These are phyloP conservation scores for Drosophila elegans DNA, from an alignment of 1,140 invertebrate genomes.

Conservation along the genomic window DNA sequence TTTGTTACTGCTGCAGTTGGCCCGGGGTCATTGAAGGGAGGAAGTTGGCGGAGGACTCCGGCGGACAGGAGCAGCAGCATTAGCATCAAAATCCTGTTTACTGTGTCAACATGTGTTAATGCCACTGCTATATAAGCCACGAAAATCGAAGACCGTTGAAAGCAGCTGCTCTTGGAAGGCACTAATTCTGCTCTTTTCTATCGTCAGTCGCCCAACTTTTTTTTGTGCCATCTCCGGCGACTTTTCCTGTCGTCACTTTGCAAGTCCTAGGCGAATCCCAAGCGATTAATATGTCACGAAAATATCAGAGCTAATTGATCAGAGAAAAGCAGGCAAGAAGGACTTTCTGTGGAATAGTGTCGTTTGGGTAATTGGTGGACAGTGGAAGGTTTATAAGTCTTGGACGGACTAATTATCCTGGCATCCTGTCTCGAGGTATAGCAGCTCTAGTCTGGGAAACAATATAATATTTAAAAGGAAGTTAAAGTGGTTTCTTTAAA, in stretches of 20 bases:
- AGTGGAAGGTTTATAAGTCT: slow-evolving; percentile 7
- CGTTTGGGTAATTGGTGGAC: slow-evolving; percentile 32
- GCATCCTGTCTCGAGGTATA: slow-evolving; percentile 1
- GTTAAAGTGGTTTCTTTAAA: no score
- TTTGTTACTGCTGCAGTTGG: slow-evolving; percentile 63
- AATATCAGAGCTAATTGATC: slow-evolving; percentile 82
- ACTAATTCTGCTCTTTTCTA: slow-evolving; percentile 11
- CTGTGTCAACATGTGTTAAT: slow-evolving; percentile 83
- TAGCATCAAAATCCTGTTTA: slow-evolving; percentile 81
- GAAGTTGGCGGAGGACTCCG: slow-evolving; percentile 13
- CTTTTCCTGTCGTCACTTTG: slow-evolving; percentile 60
- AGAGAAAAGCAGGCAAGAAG: slow-evolving; percentile 36
- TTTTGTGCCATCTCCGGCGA: slow-evolving; percentile 44
- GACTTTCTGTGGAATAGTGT: slow-evolving; percentile 14
- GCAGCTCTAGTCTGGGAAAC: not conserved
- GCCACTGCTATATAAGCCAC: slow-evolving; percentile 57
- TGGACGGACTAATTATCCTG: slow-evolving; percentile 46
- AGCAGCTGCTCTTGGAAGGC: slow-evolving; percentile 34
- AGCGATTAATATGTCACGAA: slow-evolving; percentile 78
- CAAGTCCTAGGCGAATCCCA: slow-evolving; percentile 26
- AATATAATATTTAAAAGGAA: no score
- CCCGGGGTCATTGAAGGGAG: slow-evolving; percentile 23
- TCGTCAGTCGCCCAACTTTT: slow-evolving; percentile 33
- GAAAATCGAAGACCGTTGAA: slow-evolving; percentile 67
- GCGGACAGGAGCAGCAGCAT: slow-evolving; percentile 22